phyloP scores from a whole-genome alignment of 2,888 invertebrate species.

The Eulithis testata region DNA sequence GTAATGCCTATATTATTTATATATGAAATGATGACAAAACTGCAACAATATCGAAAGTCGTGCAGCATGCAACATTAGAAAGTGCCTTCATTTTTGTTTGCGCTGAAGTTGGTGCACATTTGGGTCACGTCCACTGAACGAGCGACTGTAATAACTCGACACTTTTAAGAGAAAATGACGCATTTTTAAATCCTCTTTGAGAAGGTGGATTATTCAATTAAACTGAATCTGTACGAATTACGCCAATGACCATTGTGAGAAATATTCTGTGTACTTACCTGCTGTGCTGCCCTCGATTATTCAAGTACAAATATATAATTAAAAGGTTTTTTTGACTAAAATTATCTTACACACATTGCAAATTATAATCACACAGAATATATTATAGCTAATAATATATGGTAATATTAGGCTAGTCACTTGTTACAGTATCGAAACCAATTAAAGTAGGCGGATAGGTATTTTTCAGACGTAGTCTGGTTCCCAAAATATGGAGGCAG shows the following conservation, averaged over 20 bases:
- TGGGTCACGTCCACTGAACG: conserved; percentile 61
- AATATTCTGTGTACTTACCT: background rate
- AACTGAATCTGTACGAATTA: background rate
- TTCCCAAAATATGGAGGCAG: too few species aligned
- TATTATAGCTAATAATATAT: too few species aligned
- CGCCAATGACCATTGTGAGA: background rate
- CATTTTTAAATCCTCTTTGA: conserved; percentile 4
- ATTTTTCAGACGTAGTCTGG: too few species aligned
- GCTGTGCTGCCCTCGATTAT: background rate
- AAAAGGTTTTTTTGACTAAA: too few species aligned
- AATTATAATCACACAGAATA: too few species aligned
- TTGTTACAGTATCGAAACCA: too few species aligned
- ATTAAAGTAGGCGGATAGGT: too few species aligned
- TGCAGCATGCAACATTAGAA: conserved; percentile 76
- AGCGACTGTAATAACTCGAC: conserved; percentile 43
- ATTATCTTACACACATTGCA: too few species aligned
- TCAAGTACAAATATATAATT: conserved; percentile 86
- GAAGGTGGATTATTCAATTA: conserved; percentile 11
- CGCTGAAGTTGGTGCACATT: conserved; percentile 67
- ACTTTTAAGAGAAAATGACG: conserved; percentile 28
- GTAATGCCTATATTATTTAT: background rate
- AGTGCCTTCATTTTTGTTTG: conserved; percentile 72
- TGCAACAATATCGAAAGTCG: conserved; percentile 53
- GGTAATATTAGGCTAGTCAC: too few species aligned
- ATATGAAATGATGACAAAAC: conserved; percentile 28